Percentiles rank a stretch among this genome's conserved stretches.
Evolutionary conservation across 2,113 vertebrate genomes (phyloP).

Genomic region (Dermatemys mawii): DNA sequence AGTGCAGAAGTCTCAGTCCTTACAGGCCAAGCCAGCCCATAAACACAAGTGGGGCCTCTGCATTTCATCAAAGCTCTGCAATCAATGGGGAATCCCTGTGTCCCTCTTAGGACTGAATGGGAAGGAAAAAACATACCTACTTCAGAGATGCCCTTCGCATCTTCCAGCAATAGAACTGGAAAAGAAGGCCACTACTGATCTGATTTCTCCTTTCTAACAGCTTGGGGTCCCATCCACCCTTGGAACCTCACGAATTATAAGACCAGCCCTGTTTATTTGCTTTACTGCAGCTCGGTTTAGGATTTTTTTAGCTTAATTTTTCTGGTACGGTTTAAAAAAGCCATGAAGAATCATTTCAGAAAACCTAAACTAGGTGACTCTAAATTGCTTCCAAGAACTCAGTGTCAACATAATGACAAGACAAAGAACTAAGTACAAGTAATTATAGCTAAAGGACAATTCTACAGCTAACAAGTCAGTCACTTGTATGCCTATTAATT

Average conservation of each 20-base stretch:
- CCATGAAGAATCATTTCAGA: conserved; percentile 11
- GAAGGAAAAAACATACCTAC: neutral
- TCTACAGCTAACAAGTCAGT: neutral
- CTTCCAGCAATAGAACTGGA: neutral
- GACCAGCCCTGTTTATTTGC: neutral
- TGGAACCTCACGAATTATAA: neutral
- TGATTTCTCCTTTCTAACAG: neutral
- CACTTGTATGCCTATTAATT: neutral
- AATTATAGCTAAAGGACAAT: neutral
- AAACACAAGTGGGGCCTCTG: neutral
- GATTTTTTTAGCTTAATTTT: neutral
- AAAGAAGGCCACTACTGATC: neutral
- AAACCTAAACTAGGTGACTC: neutral
- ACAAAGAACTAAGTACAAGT: neutral
- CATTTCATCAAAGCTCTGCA: neutral
- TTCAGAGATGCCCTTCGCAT: neutral
- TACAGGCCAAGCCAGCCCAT: neutral
- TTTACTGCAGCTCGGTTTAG: conserved; percentile 7
- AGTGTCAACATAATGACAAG: neutral
- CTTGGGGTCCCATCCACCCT: neutral
- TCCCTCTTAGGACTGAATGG: neutral
- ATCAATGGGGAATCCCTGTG: neutral
- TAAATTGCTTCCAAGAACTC: conserved; percentile 37
- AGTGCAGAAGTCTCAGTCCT: neutral
- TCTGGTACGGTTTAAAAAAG: neutral